Conservation (phyloP, 2,888 invertebrate genomes). For the Epistrophe grossulariae region DNA sequence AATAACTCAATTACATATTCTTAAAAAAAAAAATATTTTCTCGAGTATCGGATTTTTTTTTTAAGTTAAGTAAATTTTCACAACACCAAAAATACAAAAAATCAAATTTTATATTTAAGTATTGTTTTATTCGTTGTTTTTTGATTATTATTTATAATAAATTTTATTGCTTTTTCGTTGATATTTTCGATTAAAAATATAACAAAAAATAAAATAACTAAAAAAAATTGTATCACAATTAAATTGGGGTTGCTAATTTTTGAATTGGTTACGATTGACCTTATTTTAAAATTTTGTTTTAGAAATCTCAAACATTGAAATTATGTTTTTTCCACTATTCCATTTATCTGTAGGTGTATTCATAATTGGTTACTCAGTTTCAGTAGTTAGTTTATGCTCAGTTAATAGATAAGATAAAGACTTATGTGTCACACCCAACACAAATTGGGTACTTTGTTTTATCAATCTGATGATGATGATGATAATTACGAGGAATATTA, state of each 20-base stretch:
- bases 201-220: not conserved
- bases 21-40: not conserved
- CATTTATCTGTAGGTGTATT: too few relatives aligned
- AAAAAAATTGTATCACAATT: constrained; percentile 52
- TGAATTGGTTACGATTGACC: not conserved
- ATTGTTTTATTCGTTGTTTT: constrained; percentile 64
- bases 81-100: constrained; percentile 60
- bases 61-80: constrained; percentile 27
- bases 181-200: not conserved
- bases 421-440: too few relatives aligned
- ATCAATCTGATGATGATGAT: too few relatives aligned
- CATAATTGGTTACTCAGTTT: too few relatives aligned
- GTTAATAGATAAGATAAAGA: too few relatives aligned
- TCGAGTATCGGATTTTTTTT: constrained; percentile 55
- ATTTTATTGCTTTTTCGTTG: constrained; percentile 30
- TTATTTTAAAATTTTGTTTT: not conserved
- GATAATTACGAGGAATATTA: too few relatives aligned
- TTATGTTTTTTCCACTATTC: too few relatives aligned
- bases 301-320: too few relatives aligned
- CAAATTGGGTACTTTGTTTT: too few relatives aligned
- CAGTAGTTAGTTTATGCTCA: too few relatives aligned
- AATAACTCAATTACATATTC: too few relatives aligned
- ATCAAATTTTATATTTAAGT: constrained; percentile 28
- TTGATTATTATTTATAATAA: constrained; percentile 39
- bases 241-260: constrained; percentile 24